These are phyloP conservation scores for Podilymbus podiceps DNA, from an alignment of 2,113 vertebrate genomes.

Conservation along the genomic window DNA sequence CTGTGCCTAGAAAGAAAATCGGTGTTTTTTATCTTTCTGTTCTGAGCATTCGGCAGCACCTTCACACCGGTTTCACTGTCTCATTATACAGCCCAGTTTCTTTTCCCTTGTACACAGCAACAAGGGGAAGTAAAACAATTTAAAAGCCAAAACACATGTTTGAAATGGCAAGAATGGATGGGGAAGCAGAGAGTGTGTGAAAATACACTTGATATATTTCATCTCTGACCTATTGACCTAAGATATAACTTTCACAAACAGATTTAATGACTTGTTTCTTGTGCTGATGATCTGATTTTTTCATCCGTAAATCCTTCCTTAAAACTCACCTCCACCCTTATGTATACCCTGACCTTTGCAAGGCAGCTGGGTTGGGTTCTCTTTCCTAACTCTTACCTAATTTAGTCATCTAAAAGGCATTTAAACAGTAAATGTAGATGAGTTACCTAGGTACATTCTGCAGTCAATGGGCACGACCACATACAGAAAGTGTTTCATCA, in stretches of 20 bases:
- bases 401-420: background rate
- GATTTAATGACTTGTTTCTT: background rate
- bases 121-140: background rate
- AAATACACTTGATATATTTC: background rate
- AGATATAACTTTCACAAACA: background rate
- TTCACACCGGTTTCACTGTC: background rate
- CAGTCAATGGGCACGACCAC: background rate
- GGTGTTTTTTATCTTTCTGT: background rate
- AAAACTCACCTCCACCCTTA: background rate
- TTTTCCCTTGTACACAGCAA: background rate
- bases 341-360: background rate
- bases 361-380: background rate
- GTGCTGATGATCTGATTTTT: background rate
- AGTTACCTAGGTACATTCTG: background rate
- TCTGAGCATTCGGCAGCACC: background rate
- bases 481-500: background rate
- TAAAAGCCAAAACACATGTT: background rate
- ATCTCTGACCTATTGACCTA: background rate
- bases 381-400: background rate
- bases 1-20: background rate
- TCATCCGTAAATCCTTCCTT: background rate
- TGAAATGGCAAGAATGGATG: background rate
- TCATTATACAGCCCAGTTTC: background rate
- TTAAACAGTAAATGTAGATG: background rate
- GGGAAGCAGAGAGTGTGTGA: background rate